Percentiles rank a stretch among this genome's conserved stretches.
Evolutionary conservation across 1,140 invertebrate genomes (phyloP).

Genomic region (Pachypeltis micranthus): DNA sequence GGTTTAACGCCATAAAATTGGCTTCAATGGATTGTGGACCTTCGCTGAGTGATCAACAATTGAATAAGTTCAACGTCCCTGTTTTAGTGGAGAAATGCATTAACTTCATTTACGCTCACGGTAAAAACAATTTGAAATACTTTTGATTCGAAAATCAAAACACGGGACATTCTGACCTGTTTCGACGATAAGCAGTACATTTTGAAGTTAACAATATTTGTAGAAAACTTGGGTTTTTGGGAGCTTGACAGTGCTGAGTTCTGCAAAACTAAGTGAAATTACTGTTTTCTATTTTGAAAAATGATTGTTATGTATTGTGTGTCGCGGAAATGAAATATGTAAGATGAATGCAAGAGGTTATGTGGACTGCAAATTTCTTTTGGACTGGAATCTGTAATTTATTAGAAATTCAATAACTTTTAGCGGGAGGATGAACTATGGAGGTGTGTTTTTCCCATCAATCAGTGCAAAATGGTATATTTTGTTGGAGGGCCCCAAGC

Average conservation of each 20-base stretch:
- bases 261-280: too few species aligned
- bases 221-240: neutral
- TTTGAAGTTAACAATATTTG: neutral
- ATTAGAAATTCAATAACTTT: too few species aligned
- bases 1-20: constrained; percentile 58
- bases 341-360: too few species aligned
- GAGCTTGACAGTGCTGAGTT: too few species aligned
- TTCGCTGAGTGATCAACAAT: constrained; percentile 64
- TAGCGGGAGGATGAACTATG: too few species aligned
- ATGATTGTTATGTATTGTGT: too few species aligned
- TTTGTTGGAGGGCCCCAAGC: too few species aligned
- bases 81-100: constrained; percentile 83
- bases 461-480: too few species aligned
- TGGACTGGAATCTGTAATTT: too few species aligned
- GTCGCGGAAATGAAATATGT: too few species aligned
- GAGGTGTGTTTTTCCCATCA: too few species aligned
- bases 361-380: too few species aligned
- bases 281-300: neutral
- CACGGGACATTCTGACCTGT: neutral
- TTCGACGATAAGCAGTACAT: constrained; percentile 10
- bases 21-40: constrained; percentile 65
- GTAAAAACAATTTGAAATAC: constrained; percentile 36
- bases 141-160: constrained; percentile 9
- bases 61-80: constrained; percentile 74
- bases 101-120: constrained; percentile 73